Base-by-base conservation (phyloP, 2,113 vertebrate genomes). In the Garra rufa region DNA sequence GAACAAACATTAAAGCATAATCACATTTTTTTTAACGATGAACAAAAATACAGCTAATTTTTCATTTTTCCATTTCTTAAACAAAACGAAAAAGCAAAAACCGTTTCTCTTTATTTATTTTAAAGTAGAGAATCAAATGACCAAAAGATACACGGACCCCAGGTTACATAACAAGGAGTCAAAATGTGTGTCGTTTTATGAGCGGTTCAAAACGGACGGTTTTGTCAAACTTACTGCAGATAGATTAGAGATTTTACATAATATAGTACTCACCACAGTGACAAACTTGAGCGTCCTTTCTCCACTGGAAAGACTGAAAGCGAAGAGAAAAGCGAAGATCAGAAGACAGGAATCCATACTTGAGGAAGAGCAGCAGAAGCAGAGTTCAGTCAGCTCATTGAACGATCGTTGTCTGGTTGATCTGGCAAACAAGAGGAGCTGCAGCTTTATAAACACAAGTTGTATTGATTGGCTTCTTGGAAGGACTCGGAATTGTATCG, bases 231-330 rank as follows among this genome's bases (percentile, higher is more conserved):
- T 8, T 52, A 52, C 17, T 9, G 2, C 17, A 21, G 52, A 55
- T 6, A 52, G 17, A 52, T 21, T 55, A 55, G n/a, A n/a, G n/a
- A n/a, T n/a, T n/a, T n/a, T 3, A 4, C 30, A 43, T 52, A 44
- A 75, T 74, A 21, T 19, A 21, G 0, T 21, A 88, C 88, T 89
- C 48, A 89, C 88, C 34, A 87, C 26, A 26, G 85, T 89, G 44
- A 87, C 85, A 38, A 85, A 77, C 76, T 65, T 85, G 1, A 89
- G 81, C 8, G 52, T 75, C 17, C 26, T 81, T 75, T 85, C 81
- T 83, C 61, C 88, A 59, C 9, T 43, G 41, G 86, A 75, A n/a
- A 46, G 19, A 50, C 75, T 77, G 48, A 83, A 83, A 11, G 26
- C 17, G 43, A 55, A 83, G 4, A 87, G 15, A 38, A 57, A 74